These are phyloP conservation scores for Metaphire vulgaris DNA, from an alignment of 1,140 invertebrate species.

Conservation along the genomic window DNA sequence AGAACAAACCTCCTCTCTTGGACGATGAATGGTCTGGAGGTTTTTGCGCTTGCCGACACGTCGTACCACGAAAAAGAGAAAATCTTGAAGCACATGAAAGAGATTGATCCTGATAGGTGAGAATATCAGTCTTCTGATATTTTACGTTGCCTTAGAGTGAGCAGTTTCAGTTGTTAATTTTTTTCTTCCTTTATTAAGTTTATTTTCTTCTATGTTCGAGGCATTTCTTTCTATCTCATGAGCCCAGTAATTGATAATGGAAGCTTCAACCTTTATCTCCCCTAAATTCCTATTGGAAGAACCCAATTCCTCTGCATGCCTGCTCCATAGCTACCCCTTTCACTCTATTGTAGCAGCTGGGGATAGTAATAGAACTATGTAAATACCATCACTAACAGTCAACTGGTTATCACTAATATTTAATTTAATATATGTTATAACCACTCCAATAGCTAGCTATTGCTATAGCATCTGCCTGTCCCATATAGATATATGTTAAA, in stretches of 20 bases:
- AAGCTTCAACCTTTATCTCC: not conserved
- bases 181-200: not conserved
- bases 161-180: not conserved
- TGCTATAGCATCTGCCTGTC: too few species aligned
- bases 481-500: too few species aligned
- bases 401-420: too few species aligned
- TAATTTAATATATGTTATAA: too few species aligned
- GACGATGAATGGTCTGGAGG: constrained; percentile 61
- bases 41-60: constrained; percentile 78
- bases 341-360: not conserved
- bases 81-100: constrained; percentile 63
- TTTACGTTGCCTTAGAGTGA: too few species aligned
- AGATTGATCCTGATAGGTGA: constrained; percentile 71
- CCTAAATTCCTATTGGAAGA: not conserved
- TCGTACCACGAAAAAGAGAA: constrained; percentile 75
- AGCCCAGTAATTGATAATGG: not conserved
- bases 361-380: too few species aligned
- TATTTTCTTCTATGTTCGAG: not conserved
- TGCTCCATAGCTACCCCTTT: not conserved
- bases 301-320: not conserved
- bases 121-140: too few species aligned
- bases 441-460: too few species aligned
- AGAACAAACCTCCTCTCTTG: constrained; percentile 73
- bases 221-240: not conserved
- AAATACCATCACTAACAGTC: too few species aligned